Percentiles rank a stretch among this genome's conserved stretches.
Evolutionary conservation across 2,888 invertebrate species (phyloP).

Genomic region (Isotomurus palustris): DNA sequence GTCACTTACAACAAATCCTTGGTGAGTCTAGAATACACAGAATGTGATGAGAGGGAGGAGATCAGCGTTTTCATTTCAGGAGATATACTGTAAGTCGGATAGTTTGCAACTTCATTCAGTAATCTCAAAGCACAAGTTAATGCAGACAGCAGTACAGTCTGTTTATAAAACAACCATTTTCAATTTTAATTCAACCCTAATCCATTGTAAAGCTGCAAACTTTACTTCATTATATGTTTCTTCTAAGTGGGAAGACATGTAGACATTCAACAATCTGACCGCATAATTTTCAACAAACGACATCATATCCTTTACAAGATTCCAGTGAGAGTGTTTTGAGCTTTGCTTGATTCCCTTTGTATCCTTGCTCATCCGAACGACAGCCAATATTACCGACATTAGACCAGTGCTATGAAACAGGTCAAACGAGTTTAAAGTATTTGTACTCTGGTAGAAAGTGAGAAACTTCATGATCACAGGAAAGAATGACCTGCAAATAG

Average conservation of each 20-base stretch:
- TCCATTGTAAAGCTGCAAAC: not conserved
- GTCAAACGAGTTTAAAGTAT: slow-evolving; percentile 25
- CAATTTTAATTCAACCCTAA: not conserved
- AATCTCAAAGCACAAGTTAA: slow-evolving; percentile 20
- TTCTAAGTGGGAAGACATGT: slow-evolving; percentile 13
- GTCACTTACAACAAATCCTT: no score
- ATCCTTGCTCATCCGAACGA: slow-evolving; percentile 15
- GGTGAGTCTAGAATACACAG: no score
- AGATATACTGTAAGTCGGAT: not conserved
- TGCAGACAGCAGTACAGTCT: not conserved
- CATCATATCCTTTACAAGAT: slow-evolving; percentile 22
- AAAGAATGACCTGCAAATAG: slow-evolving; percentile 23
- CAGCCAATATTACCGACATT: slow-evolving; percentile 16
- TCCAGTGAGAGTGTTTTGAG: slow-evolving; percentile 27
- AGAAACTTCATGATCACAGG: slow-evolving; percentile 33
- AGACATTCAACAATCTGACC: slow-evolving; percentile 15
- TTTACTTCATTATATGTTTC: slow-evolving; percentile 15
- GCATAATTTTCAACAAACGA: slow-evolving; percentile 17
- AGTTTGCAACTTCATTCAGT: slow-evolving; percentile 7
- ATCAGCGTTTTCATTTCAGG: no score
- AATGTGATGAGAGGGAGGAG: no score
- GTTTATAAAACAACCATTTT: not conserved
- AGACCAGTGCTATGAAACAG: slow-evolving; percentile 25
- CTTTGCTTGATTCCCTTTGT: not conserved
- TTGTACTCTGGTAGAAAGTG: slow-evolving; percentile 10